Conservation (phyloP, 2,888 invertebrate species). For the Melangyna quadrimaculata region DNA sequence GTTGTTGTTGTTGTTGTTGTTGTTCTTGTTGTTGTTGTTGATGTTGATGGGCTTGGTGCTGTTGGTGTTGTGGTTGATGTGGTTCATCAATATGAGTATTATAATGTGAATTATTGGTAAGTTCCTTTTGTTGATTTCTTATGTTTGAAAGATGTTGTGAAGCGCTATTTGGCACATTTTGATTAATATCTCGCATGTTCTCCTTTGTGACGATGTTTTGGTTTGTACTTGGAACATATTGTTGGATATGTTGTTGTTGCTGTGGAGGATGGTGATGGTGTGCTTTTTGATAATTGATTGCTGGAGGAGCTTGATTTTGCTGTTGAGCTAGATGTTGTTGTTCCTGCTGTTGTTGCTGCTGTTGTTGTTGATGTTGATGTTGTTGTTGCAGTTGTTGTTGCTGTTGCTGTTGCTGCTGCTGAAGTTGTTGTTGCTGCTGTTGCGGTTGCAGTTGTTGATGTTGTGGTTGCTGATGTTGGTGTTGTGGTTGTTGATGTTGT, state of each 20-base stretch:
- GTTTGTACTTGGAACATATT: slow-evolving; percentile 44
- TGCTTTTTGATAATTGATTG: slow-evolving; percentile 41
- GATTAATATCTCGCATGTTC: slow-evolving; percentile 63
- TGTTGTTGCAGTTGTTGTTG: slow-evolving; percentile 11
- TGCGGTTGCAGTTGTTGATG: slow-evolving; percentile 35
- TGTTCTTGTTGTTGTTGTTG: slow-evolving; percentile 73
- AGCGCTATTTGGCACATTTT: slow-evolving; percentile 73
- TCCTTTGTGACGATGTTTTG: slow-evolving; percentile 57
- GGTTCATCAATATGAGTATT: slow-evolving; percentile 55
- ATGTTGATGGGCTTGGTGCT: slow-evolving; percentile 60
- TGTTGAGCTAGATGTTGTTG: slow-evolving; percentile 32
- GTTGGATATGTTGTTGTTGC: slow-evolving; percentile 43
- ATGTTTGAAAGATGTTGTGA: slow-evolving; percentile 39
- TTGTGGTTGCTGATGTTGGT: slow-evolving; percentile 18
- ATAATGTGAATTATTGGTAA: slow-evolving; percentile 29
- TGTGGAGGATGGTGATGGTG: slow-evolving; percentile 51
- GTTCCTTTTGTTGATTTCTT: slow-evolving; percentile 54
- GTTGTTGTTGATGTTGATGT: not conserved
- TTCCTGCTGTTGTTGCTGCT: slow-evolving; percentile 13
- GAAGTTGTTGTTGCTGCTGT: slow-evolving; percentile 1
- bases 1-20: slow-evolving; percentile 66
- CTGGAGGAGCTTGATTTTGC: slow-evolving; percentile 29
- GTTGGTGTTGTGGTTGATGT: slow-evolving; percentile 48
- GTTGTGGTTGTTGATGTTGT: not conserved
- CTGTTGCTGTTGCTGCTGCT: not conserved